phyloP scores from a whole-genome alignment of 2,888 invertebrate species.

The Smittia aterrima region DNA sequence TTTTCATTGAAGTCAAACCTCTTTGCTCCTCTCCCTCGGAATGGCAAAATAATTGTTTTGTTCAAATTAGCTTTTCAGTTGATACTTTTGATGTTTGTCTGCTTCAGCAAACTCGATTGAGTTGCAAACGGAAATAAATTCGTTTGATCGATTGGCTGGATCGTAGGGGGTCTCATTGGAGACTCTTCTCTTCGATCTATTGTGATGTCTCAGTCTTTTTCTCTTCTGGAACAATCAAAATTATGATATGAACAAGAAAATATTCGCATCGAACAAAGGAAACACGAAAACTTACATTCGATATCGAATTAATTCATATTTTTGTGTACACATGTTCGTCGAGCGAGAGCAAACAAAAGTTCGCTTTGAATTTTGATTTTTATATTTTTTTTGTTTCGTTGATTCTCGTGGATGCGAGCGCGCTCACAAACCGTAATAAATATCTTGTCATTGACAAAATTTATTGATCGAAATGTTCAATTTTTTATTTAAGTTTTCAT shows the following conservation, averaged over 20 bases:
- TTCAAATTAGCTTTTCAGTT: slow-evolving; percentile 11
- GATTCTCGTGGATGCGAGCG: neutral
- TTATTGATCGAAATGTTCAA: slow-evolving; percentile 26
- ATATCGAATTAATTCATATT: slow-evolving; percentile 33
- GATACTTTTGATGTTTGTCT: neutral
- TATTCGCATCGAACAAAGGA: slow-evolving; percentile 18
- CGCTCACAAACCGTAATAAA: slow-evolving; percentile 30
- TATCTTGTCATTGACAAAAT: slow-evolving; percentile 41
- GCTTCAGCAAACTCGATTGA: neutral
- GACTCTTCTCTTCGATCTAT: neutral
- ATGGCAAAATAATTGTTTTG: slow-evolving; percentile 14
- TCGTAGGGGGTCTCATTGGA: neutral
- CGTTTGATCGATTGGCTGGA: slow-evolving; percentile 10
- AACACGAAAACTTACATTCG: slow-evolving; percentile 41
- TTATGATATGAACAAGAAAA: slow-evolving; percentile 14
- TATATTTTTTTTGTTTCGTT: neutral
- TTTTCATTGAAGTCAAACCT: slow-evolving; percentile 9
- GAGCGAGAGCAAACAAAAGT: slow-evolving; percentile 13
- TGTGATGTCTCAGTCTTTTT: neutral
- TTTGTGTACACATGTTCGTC: slow-evolving; percentile 35
- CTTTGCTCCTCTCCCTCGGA: neutral
- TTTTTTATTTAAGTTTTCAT: neutral
- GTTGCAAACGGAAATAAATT: neutral
- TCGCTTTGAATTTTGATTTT: slow-evolving; percentile 15
- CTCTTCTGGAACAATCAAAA: neutral